Evolutionary conservation across 1,140 invertebrate genomes (phyloP).

Genomic region (Sinonovacula constricta): DNA sequence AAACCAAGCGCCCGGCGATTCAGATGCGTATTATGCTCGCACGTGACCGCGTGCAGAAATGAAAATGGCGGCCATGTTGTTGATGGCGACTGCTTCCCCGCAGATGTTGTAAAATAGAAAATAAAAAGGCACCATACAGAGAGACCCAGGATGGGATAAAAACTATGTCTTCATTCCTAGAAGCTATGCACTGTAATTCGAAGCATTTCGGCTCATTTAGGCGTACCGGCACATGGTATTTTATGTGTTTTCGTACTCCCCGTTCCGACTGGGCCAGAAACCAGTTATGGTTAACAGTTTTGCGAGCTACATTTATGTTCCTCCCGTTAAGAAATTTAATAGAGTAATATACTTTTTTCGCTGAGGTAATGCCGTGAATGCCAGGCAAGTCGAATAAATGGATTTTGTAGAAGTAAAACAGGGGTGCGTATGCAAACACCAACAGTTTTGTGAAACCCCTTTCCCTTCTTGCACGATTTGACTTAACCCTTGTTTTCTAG

Average conservation of each 20-base stretch:
- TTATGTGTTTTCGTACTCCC: not conserved
- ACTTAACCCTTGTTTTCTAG: too few relatives aligned
- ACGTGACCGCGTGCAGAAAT: conserved; percentile 33
- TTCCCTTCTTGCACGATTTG: too few relatives aligned
- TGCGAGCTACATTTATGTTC: too few relatives aligned
- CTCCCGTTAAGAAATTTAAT: too few relatives aligned
- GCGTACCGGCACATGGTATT: not conserved
- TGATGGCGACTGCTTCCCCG: conserved; percentile 13
- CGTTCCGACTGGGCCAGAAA: too few relatives aligned
- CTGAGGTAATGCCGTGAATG: too few relatives aligned
- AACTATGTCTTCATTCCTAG: conserved; percentile 29
- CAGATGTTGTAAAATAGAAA: conserved; percentile 40
- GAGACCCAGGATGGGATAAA: conserved; percentile 27
- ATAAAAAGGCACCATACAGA: conserved; percentile 29
- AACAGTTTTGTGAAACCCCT: too few relatives aligned
- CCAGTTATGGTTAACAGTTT: too few relatives aligned
- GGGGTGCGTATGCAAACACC: too few relatives aligned
- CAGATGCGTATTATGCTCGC: conserved; percentile 44
- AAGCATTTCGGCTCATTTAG: not conserved
- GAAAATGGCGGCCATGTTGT: conserved; percentile 48
- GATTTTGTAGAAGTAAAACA: too few relatives aligned
- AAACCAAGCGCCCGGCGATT: conserved; percentile 45
- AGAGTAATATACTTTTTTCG: too few relatives aligned
- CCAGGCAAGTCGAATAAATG: too few relatives aligned
- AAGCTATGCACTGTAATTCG: not conserved